phyloP scores from a whole-genome alignment of 2,797 vertebrate genomes.

The Enteromius mattozi region DNA sequence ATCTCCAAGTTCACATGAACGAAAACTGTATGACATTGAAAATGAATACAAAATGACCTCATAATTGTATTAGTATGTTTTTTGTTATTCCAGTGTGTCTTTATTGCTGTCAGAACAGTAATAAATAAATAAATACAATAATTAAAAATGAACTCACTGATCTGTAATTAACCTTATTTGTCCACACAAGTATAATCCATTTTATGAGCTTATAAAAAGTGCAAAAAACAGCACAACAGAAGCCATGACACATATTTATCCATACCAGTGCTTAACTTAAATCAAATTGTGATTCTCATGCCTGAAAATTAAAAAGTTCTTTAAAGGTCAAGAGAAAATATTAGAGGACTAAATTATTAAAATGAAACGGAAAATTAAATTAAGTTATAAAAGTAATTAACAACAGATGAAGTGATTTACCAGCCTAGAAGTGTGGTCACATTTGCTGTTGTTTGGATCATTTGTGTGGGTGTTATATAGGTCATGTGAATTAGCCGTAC shows the following conservation, averaged over 20 bases:
- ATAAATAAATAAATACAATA: background rate
- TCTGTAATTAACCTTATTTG: background rate
- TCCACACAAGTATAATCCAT: background rate
- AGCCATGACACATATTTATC: background rate
- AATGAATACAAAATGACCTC: background rate
- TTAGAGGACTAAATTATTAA: background rate
- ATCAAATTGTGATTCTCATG: background rate
- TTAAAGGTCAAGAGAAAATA: background rate
- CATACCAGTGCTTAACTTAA: background rate
- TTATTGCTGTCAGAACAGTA: background rate
- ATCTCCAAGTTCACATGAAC: too few relatives aligned
- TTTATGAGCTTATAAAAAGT: background rate
- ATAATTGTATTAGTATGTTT: background rate
- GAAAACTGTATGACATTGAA: too few relatives aligned
- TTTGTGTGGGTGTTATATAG: background rate
- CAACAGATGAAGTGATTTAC: background rate
- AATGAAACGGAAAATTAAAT: background rate
- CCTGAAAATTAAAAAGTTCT: background rate
- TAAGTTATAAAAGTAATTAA: background rate
- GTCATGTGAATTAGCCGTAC: background rate
- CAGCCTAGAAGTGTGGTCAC: too few relatives aligned
- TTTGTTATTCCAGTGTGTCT: background rate
- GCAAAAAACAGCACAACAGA: too few relatives aligned
- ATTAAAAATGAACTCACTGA: background rate
- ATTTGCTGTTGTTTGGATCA: background rate